Conservation (phyloP, 2,797 vertebrate species). For the Galaxias olidus region DNA sequence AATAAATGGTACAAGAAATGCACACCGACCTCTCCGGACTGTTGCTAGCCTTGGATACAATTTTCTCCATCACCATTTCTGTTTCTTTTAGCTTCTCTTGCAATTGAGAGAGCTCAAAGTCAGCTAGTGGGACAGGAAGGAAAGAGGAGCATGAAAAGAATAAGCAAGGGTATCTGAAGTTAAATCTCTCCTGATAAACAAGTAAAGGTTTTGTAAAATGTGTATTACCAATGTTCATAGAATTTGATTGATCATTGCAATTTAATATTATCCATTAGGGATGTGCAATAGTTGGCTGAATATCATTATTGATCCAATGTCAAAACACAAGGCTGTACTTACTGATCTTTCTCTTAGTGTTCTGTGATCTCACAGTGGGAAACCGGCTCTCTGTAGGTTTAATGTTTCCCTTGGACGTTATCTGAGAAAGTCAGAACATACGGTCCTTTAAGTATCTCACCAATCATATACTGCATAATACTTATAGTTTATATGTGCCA, state of each 20-base stretch:
- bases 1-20: not conserved
- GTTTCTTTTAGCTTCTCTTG: constrained; percentile 94
- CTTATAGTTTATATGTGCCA: not conserved
- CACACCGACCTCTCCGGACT: constrained; percentile 81
- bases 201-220: not conserved
- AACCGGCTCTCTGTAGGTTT: constrained; percentile 71
- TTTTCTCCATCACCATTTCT: constrained; percentile 92
- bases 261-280: too few species aligned
- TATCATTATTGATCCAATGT: not conserved
- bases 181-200: not conserved
- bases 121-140: constrained; percentile 70
- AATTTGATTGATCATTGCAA: too few species aligned
- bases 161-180: not conserved
- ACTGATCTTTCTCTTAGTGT: constrained; percentile 92
- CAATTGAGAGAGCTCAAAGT: constrained; percentile 90
- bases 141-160: not conserved
- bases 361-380: constrained; percentile 74
- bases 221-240: too few species aligned
- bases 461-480: not conserved
- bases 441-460: not conserved
- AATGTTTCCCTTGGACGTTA: constrained; percentile 85
- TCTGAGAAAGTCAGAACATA: constrained; percentile 70
- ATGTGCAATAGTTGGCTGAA: not conserved
- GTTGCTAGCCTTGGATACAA: constrained; percentile 84
- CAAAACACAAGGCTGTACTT: constrained; percentile 52